Conservation (phyloP, 2,888 invertebrate species). For the Xiphydria camelus region DNA sequence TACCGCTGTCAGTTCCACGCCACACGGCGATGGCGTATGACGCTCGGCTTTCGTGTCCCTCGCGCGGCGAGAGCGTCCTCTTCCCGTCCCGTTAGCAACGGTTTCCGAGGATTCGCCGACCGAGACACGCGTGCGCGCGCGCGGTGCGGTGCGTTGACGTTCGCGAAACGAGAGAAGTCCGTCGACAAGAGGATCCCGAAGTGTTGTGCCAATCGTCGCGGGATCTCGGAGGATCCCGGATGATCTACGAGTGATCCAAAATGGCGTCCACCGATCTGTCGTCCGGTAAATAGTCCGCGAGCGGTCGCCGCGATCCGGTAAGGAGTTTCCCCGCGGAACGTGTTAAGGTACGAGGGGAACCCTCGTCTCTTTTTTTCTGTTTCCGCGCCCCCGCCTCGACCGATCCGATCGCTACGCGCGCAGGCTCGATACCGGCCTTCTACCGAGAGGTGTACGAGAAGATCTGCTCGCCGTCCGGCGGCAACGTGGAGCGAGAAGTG, state of each 20-base stretch:
- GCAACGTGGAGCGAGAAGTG: conserved; percentile 61
- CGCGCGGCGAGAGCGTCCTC: no score
- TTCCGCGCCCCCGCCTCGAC: conserved; percentile 9
- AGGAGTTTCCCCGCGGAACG: no score
- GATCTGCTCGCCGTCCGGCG: conserved; percentile 61
- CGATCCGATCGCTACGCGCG: conserved; percentile 2
- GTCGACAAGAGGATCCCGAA: no score
- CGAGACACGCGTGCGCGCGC: no score
- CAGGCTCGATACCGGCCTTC: conserved; percentile 62
- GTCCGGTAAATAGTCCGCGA: conserved; percentile 56
- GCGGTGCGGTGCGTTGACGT: no score
- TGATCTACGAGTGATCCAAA: conserved; percentile 52
- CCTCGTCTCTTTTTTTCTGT: conserved; percentile 1
- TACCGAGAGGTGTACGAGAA: conserved; percentile 63
- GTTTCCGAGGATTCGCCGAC: no score
- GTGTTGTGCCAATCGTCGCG: no score
- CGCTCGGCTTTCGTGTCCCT: conserved; percentile 7
- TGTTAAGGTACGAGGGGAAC: no score
- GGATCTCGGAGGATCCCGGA: conserved; percentile 33
- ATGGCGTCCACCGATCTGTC: conserved; percentile 58
- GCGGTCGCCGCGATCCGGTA: no score
- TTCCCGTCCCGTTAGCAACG: no score
- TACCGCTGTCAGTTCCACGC: conserved; percentile 36
- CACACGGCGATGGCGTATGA: conserved; percentile 41
- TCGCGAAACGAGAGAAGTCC: no score